Evolutionary conservation across 2,113 vertebrate species (phyloP).

Genomic region (Rhagologus leucostigma): DNA sequence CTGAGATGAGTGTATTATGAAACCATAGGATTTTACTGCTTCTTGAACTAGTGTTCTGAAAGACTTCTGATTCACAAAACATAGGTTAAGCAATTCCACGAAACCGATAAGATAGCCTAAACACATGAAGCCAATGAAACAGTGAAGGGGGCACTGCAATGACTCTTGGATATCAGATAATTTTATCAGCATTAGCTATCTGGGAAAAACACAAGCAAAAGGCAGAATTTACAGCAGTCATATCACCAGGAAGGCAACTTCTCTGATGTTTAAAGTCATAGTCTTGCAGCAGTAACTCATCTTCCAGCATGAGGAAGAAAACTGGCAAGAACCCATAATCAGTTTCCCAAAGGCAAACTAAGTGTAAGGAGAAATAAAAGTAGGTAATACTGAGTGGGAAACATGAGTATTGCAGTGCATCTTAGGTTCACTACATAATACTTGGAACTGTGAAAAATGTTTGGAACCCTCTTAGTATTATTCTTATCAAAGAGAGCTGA

Average conservation of each 20-base stretch:
- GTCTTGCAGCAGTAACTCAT: not conserved
- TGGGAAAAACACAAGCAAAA: not conserved
- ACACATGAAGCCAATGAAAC: not conserved
- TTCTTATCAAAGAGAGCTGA: not conserved
- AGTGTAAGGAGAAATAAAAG: not conserved
- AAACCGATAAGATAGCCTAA: not conserved
- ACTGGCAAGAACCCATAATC: not conserved
- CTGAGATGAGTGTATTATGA: not conserved
- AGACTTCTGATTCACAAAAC: not conserved
- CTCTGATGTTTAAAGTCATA: not conserved
- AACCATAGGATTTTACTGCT: not conserved
- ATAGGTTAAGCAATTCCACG: not conserved
- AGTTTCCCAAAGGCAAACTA: not conserved
- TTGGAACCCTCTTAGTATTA: not conserved
- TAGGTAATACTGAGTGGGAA: not conserved
- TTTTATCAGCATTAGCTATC: not conserved
- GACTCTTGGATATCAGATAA: not conserved
- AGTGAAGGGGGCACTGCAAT: not conserved
- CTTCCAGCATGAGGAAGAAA: not conserved
- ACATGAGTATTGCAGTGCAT: not conserved
- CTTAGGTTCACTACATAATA: not conserved
- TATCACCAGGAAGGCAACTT: not conserved
- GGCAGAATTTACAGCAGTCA: not conserved
- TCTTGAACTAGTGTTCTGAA: not conserved
- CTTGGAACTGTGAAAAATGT: not conserved